Percentiles rank a stretch among this genome's conserved stretches.
Evolutionary conservation across 2,113 vertebrate species (phyloP).

Genomic region (Corythornis cristatus): DNA sequence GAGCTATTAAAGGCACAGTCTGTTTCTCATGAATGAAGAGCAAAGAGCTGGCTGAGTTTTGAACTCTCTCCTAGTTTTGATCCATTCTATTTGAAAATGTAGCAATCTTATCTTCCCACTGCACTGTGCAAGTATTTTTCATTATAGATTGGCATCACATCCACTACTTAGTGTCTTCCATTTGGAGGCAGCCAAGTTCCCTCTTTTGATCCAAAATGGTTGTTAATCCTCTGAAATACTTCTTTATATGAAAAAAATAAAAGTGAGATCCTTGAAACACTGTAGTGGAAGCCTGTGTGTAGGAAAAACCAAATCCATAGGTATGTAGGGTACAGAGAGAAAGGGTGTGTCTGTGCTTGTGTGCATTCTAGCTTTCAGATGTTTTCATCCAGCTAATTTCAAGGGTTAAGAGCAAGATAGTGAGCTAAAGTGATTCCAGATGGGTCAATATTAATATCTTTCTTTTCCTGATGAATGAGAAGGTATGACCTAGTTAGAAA

Average conservation of each 20-base stretch:
- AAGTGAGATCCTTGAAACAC: not conserved
- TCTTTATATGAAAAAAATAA: not conserved
- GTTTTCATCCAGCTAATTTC: conserved; percentile 51
- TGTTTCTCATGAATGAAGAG: conserved; percentile 64
- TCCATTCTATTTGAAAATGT: conserved; percentile 37
- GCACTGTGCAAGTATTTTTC: conserved; percentile 59
- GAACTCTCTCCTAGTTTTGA: conserved; percentile 29
- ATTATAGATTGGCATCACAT: conserved; percentile 47
- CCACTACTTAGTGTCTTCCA: conserved; percentile 27
- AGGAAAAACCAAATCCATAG: conserved; percentile 12
- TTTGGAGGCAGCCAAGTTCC: conserved; percentile 26
- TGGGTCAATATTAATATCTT: conserved; percentile 96
- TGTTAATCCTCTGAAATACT: conserved; percentile 19
- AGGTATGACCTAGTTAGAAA: conserved; percentile 87
- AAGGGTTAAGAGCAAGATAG: conserved; percentile 90
- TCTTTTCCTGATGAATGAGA: conserved; percentile 93
- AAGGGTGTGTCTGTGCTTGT: not conserved
- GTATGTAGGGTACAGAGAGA: not conserved
- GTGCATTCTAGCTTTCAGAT: conserved; percentile 18
- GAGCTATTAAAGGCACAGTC: conserved; percentile 54
- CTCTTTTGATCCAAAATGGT: conserved; percentile 32
- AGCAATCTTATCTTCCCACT: conserved; percentile 44
- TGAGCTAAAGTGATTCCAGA: conserved; percentile 94
- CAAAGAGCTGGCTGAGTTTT: conserved; percentile 23
- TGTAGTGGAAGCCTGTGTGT: not conserved